Evolutionary conservation across 1,140 invertebrate genomes (phyloP), one percentile per base, ranked within the genome.

Genomic region (Nephotettix cincticeps): DNA sequence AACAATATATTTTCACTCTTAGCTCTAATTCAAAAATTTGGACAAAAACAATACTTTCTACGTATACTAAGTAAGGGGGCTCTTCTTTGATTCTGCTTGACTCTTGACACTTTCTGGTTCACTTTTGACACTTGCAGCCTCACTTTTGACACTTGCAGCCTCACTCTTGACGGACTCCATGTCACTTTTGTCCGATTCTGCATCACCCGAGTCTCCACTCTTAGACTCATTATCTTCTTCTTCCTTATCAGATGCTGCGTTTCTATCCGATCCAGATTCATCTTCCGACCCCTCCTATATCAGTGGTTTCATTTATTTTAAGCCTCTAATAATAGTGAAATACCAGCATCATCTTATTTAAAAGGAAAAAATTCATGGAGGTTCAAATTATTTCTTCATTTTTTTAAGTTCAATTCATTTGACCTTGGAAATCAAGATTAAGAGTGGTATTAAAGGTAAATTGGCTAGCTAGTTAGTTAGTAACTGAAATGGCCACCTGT

Each of bases 241-340:
- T 36, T 67, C 65, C 30, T 54, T 56, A n/a, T 70, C 69, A 40
- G 69, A 70, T 3, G 28, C 47, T n/a, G 54, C 69, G 25, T 72
- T 73, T 51, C 74, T 74, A 32, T 75, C 75, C 6, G 73, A 74
- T 28, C 73, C 77, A 14, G 76, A 76, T 23, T 75, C 73, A n/a
- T 75, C 76, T 19, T 66, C 73, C 36, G 76, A 75, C 17, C 72
- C 73, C 68, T 76, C 76, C 71, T 76, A 54, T 27, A 27, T n/a
- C n/a, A n/a, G n/a, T n/a, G n/a, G n/a, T n/a, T n/a, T n/a, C n/a
- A n/a, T n/a, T n/a, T n/a, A n/a, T n/a, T n/a, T n/a, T n/a, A n/a
- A n/a, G n/a, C n/a, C n/a, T n/a, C n/a, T n/a, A n/a, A n/a, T n/a
- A n/a, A n/a, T n/a, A n/a, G n/a, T n/a, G n/a, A n/a, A n/a, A n/a